A percentile compares a stretch with the other conserved stretches of the same genome.
phyloP scores from a whole-genome alignment of 2,797 vertebrate genomes.

The Acanthornis magna region DNA sequence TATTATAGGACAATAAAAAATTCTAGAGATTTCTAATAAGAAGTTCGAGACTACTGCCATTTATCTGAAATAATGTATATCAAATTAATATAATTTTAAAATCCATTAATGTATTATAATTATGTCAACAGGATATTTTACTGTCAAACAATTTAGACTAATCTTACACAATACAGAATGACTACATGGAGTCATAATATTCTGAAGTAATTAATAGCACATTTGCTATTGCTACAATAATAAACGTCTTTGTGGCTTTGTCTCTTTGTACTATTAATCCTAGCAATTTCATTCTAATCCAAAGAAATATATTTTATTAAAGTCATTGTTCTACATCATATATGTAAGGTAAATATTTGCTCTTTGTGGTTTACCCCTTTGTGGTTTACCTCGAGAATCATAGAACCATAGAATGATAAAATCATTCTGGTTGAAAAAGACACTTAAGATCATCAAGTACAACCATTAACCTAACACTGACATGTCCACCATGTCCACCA shows the following conservation, averaged over 20 bases:
- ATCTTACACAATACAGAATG: background rate
- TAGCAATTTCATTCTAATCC: background rate
- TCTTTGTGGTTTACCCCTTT: background rate
- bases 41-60: background rate
- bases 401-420: background rate
- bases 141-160: background rate
- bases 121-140: background rate
- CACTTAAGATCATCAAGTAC: background rate
- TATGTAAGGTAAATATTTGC: background rate
- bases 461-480: background rate
- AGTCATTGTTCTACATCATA: background rate
- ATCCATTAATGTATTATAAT: background rate
- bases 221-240: background rate
- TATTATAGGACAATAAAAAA: background rate
- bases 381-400: background rate
- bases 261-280: background rate
- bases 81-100: background rate
- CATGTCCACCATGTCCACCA: background rate
- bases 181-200: background rate
- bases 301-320: background rate
- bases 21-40: background rate
- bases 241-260: background rate
- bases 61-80: background rate
- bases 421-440: background rate
- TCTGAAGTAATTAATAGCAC: background rate